Evolutionary conservation across 2,113 vertebrate species (phyloP).

Genomic region (Riparia riparia): DNA sequence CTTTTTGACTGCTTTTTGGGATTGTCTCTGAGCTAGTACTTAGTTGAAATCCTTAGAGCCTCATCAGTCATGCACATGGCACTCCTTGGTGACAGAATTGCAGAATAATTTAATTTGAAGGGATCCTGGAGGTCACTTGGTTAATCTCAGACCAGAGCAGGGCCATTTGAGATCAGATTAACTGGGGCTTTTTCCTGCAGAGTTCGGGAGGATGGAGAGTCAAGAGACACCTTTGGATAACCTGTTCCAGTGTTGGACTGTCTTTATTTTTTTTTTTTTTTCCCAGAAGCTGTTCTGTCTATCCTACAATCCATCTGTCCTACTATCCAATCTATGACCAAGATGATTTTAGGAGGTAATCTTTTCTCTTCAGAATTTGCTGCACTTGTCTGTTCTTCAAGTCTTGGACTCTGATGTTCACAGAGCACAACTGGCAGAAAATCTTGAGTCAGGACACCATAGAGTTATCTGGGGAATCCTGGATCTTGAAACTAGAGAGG

Average conservation of each 20-base stretch:
- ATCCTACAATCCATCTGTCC: not conserved
- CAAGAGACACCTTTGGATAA: not conserved
- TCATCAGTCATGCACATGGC: not conserved
- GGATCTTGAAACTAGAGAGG: not conserved
- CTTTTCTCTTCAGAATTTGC: not conserved
- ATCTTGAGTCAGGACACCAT: accelerated
- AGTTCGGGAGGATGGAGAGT: not conserved
- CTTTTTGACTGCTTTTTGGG: not conserved
- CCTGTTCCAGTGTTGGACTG: not conserved
- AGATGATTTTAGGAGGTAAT: not conserved
- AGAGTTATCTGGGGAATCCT: not conserved
- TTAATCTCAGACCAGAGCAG: not conserved
- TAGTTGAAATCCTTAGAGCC: not conserved
- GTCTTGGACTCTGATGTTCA: not conserved
- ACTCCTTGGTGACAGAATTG: not conserved
- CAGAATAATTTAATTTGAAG: not conserved
- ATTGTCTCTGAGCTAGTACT: not conserved
- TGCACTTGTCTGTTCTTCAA: not conserved
- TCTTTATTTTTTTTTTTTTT: not conserved
- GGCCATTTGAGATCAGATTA: not conserved
- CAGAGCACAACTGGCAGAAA: not conserved
- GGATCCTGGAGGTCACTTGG: not conserved
- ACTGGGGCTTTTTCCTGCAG: not conserved
- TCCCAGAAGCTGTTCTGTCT: not conserved
- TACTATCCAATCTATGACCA: not conserved